Conservation (phyloP, 2,888 invertebrate genomes). For the Sylvicola fuscatus region DNA sequence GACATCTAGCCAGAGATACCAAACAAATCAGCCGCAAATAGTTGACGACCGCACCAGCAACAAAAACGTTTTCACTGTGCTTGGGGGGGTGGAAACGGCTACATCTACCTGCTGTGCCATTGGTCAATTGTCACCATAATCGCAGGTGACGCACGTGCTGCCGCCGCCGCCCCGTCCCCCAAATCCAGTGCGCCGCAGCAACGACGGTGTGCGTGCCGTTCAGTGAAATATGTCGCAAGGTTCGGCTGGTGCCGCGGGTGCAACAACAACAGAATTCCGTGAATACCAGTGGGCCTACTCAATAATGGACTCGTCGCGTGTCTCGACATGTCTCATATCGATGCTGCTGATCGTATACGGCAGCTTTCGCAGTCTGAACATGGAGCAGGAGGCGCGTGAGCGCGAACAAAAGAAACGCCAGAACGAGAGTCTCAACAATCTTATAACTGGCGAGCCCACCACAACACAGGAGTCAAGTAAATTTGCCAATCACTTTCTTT, state of each 20-base stretch:
- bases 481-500: too few relatives aligned
- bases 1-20: too few relatives aligned
- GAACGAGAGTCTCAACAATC: constrained; percentile 33
- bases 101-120: too few relatives aligned
- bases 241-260: constrained; percentile 4
- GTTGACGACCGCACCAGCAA: too few relatives aligned
- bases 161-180: too few relatives aligned
- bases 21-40: too few relatives aligned
- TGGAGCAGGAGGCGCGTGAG: constrained; percentile 86
- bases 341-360: constrained; percentile 95
- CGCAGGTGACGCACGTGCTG: too few relatives aligned
- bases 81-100: too few relatives aligned
- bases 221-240: constrained; percentile 6
- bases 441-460: constrained; percentile 24
- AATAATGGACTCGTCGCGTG: constrained; percentile 92
- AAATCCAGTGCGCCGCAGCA: too few relatives aligned
- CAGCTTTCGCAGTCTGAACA: constrained; percentile 88
- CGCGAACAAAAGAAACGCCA: constrained; percentile 51
- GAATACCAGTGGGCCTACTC: constrained; percentile 80
- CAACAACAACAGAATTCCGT: constrained; percentile 24
- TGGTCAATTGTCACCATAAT: too few relatives aligned
- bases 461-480: constrained; percentile 29
- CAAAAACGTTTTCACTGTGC: too few relatives aligned
- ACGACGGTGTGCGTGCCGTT: too few relatives aligned
- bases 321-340: constrained; percentile 92